Evolutionary conservation across 1,140 invertebrate genomes (phyloP), one percentile per base, ranked within the genome.

Genomic region (Vanessa atalanta): DNA sequence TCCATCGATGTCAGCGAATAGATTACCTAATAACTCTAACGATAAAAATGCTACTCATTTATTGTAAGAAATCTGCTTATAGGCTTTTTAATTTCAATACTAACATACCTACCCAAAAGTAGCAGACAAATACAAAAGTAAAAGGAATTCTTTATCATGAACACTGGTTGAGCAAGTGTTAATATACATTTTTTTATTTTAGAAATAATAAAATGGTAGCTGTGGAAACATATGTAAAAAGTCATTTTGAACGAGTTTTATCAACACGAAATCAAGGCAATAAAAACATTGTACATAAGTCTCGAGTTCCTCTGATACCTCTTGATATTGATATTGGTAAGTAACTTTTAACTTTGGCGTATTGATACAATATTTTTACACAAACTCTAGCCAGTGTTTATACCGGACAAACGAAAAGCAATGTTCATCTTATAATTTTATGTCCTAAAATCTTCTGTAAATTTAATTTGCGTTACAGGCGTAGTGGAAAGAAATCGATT

Each of bases 161-260:
- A 31, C 26, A 31, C 26, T 31, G 26, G 26, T 31, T 31, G 26
- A 31, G 26, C 26, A 31, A 31, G 3, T 31, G 26, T 3, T 31
- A 31, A 31, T 31, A 31, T 31, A 31, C 6, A 31, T 31, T 1
- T 55, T 65, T 43, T 68, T 3, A 66, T 50, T 51, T 47, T 78
- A 86, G 84, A 48, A 83, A 79, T 68, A 80, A 82, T 70, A 86
- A 84, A 66, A 89, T 83, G 81, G 79, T 81, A n/a, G 79, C 78
- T 23, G 83, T 87, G 61, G 86, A 85, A 75, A 78, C 82, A n/a
- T 84, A 87, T 65, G 79, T 86, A 55, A 86, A 85, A 47, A 82
- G 70, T 71, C 81, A 83, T 60, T 83, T 77, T 69, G 79, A 79
- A 31, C 73, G 70, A 26, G 43, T 47, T 31, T 43, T 67, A 48